Conservation (phyloP, 2,888 invertebrate genomes). For the Silvanus unidentatus region DNA sequence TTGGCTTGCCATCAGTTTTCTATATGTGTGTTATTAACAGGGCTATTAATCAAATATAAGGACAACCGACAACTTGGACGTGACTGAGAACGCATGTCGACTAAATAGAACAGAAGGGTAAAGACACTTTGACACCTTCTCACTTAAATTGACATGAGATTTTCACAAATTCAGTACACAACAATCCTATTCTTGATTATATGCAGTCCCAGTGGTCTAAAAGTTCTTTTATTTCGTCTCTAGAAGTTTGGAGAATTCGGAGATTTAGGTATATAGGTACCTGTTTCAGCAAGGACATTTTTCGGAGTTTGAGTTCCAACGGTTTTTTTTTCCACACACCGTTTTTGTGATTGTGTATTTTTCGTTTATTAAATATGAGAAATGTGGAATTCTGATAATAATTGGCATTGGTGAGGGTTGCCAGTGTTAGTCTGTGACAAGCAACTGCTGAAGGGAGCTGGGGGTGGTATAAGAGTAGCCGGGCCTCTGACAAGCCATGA, state of each 20-base stretch:
- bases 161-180: slow-evolving; percentile 2
- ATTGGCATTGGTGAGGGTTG: slow-evolving; percentile 35
- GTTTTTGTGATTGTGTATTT: too few species aligned
- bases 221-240: too few species aligned
- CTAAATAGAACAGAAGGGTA: slow-evolving; percentile 40
- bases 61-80: slow-evolving; percentile 44
- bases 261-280: too few species aligned
- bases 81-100: slow-evolving; percentile 41
- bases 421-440: slow-evolving; percentile 32
- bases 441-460: slow-evolving; percentile 42
- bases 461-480: slow-evolving; percentile 41
- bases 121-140: slow-evolving; percentile 39
- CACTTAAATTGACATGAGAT: slow-evolving; percentile 9
- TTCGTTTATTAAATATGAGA: neutral
- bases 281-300: too few species aligned
- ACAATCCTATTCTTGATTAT: too few species aligned
- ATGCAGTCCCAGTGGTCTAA: too few species aligned
- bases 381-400: slow-evolving; percentile 34
- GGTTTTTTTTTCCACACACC: too few species aligned
- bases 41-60: slow-evolving; percentile 43
- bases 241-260: too few species aligned
- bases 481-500: slow-evolving; percentile 50
- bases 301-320: too few species aligned
- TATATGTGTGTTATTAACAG: slow-evolving; percentile 36
- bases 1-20: slow-evolving; percentile 19